Base-by-base conservation (phyloP, 2,797 vertebrate genomes). In the Bothrops alternatus region DNA sequence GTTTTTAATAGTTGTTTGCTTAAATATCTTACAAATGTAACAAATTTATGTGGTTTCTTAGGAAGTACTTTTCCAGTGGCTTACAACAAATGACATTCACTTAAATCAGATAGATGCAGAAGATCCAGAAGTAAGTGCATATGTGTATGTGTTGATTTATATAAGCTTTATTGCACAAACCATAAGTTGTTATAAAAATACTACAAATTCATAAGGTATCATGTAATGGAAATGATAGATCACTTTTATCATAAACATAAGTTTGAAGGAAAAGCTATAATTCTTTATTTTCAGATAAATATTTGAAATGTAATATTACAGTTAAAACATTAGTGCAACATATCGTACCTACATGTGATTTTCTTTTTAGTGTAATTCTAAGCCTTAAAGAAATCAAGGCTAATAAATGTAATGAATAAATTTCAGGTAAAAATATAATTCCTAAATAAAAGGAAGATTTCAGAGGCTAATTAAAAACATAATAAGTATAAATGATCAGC, bases 11-110 rank as follows among this genome's bases (percentile, higher is more conserved):
- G 42, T 82, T 47, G 20, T 90, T 95, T 85, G 57, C 3, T 86
- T 87, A n/a, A 12, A 4, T 26, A 20, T 1, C 93, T 42, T 86
- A 90, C 88, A 93, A 94, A 85, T 28, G 63, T 91, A 93, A 0
- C 6, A 73, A 55, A 16, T 47, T 6, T 93, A 73, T 95, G 1
- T 73, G 20, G 0, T 96, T 94, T 65, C 94, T 28, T 95, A 99
- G 99, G 99, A 99, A 94, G 98, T 99, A 90, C 98, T 99, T 95
- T 98, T 99, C 96, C 99, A 99, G 95, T 99, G 99, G 99, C 98
- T 99, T 37, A 99, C 98, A 94, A 98, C 98, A 20, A 98, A 98
- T 86, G 98, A 98, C 88, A 97, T 99, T 94, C 98, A 98, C 85
- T 98, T 99, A 93, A 99, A 99, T 96, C 98, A 99, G 96, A 99